Percentiles rank a stretch among this genome's conserved stretches.
Evolutionary conservation across 2,113 vertebrate genomes (phyloP).

Genomic region (Triplophysa rosa): DNA sequence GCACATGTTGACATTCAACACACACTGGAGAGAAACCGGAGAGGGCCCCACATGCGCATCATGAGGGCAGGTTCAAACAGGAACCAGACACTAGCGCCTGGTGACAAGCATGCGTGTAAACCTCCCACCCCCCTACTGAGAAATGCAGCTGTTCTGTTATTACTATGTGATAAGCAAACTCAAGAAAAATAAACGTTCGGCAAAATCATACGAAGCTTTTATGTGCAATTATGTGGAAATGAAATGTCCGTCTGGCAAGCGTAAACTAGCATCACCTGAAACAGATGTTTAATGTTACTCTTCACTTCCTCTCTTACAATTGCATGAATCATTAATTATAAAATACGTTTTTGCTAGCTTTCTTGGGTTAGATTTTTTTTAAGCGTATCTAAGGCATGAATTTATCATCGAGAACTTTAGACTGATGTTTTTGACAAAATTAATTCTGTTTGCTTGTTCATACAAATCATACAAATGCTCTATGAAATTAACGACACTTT

Average conservation of each 20-base stretch:
- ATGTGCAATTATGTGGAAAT: conserved; percentile 11
- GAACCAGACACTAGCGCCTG: conserved; percentile 63
- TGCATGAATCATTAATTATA: conserved; percentile 17
- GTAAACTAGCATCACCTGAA: not conserved
- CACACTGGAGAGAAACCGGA: conserved; percentile 52
- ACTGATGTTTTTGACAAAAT: not conserved
- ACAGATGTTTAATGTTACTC: not conserved
- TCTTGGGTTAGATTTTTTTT: not conserved
- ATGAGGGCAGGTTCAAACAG: conserved; percentile 71
- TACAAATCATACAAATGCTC: not conserved
- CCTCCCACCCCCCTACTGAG: conserved; percentile 39
- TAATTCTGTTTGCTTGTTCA: not conserved
- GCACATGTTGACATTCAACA: conserved; percentile 75
- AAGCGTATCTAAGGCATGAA: not conserved
- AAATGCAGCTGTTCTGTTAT: conserved; percentile 23
- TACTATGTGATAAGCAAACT: not conserved
- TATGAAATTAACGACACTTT: no score
- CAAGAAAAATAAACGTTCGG: not conserved
- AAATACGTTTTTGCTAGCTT: not conserved
- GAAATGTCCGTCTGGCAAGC: conserved; percentile 1
- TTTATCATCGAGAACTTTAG: not conserved
- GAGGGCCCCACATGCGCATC: conserved; percentile 71
- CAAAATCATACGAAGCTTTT: not conserved
- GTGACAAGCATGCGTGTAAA: conserved; percentile 20
- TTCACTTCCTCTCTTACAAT: conserved; percentile 33